Percentiles rank a stretch among this genome's conserved stretches.
Conservation (phyloP, 2,797 vertebrate genomes). For the Microctenopoma stevenorrisi region DNA sequence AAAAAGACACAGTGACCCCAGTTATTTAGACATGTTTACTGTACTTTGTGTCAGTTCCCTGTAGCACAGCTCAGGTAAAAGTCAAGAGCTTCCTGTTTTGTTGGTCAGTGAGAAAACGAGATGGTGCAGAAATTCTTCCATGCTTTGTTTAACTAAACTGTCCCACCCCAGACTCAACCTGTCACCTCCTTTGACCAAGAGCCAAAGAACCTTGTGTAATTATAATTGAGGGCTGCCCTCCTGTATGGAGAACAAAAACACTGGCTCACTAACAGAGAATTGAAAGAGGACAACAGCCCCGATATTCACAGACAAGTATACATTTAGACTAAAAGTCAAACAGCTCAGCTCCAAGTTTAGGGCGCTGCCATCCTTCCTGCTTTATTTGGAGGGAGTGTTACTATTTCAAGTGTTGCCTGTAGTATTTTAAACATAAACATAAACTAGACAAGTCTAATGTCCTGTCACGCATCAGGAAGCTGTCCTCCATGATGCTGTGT, state of each 20-base stretch:
- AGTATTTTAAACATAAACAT: neutral
- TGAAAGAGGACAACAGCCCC: slow-evolving; percentile 14
- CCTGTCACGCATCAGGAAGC: slow-evolving; percentile 2
- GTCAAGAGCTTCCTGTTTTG: slow-evolving; percentile 74
- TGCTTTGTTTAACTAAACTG: slow-evolving; percentile 73
- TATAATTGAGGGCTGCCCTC: slow-evolving; percentile 44
- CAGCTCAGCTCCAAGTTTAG: neutral
- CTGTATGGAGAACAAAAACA: slow-evolving; percentile 43
- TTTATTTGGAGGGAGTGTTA: neutral
- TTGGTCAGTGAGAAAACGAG: slow-evolving; percentile 49
- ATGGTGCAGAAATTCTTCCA: slow-evolving; percentile 74
- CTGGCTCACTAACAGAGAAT: slow-evolving; percentile 20
- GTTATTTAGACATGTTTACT: slow-evolving; percentile 23
- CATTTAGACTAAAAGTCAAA: neutral
- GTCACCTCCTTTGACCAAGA: slow-evolving; percentile 65
- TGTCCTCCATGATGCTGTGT: slow-evolving; percentile 11
- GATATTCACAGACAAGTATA: neutral
- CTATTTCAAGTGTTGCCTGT: slow-evolving; percentile 5
- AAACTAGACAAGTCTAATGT: neutral
- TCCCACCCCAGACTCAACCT: slow-evolving; percentile 72
- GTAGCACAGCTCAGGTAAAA: slow-evolving; percentile 46
- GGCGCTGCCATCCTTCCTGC: neutral
- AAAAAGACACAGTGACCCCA: neutral
- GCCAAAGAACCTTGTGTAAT: slow-evolving; percentile 55
- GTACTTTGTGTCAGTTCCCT: slow-evolving; percentile 44